Base-by-base conservation (phyloP, 2,888 invertebrate species). In the Tryphoninae sp. region DNA sequence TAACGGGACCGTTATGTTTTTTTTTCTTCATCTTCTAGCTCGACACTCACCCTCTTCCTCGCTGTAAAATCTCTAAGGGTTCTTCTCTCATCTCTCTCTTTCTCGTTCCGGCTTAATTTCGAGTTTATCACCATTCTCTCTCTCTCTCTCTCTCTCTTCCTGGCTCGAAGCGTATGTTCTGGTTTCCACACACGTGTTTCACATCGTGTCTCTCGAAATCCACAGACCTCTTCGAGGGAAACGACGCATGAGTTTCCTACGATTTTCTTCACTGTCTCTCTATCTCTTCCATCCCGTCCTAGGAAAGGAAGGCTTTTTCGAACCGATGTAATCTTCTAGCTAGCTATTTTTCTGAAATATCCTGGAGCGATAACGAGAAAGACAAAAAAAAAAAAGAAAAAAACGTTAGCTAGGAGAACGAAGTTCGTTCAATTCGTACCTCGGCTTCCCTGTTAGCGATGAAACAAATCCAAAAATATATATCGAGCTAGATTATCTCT, bases 1-100 rank as follows among this genome's bases (percentile, higher is more conserved):
- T 71, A 81, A 81, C 78, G 59, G 65, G 26, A 77, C 42, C 42
- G 59, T 81, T 80, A 59, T 53, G 19, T 76, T 68, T 77, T 65
- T 69, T 67, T 67, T 19, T 59, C 65, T 65, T 45, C 58, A 22
- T 67, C 65, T 55, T 59, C 33, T 59, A 42, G 73, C 40, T 58
- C 74, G 51, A 51, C 68, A 45, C 45, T 64, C 58, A 40, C 59
- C 55, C 13, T 64, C 58, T 49, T 71, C 55, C 13, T 49, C 65
- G 26, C 69, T 65, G 61, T 75, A 64, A 71, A 78, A 69, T 76
- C 68, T 76, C 22, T 53, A 33, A 76, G 61, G 61, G 61, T 77
- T 68, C 51, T 49, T 40, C 13, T 59, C 58, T 42, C 55, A 22
- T 23, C 9, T 55, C 4, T 55, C 33, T 26, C 9, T 45, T 22